Evolutionary conservation across 2,888 invertebrate genomes (phyloP).

Genomic region (Galeruca laticollis): DNA sequence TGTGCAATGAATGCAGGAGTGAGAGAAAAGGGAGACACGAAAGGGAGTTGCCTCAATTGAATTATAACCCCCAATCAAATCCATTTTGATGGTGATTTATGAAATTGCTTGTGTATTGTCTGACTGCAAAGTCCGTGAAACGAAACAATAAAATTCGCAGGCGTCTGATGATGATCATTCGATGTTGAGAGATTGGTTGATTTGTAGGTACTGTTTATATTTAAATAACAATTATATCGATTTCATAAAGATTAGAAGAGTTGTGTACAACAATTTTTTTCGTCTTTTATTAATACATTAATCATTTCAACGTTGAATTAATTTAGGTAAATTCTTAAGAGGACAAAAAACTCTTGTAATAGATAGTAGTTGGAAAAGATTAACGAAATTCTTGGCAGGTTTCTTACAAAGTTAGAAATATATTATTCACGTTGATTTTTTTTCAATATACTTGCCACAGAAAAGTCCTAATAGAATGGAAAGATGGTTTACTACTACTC

Average conservation of each 20-base stretch:
- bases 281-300: too few species aligned
- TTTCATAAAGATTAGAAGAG: not conserved
- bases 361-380: too few species aligned
- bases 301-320: too few species aligned
- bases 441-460: too few species aligned
- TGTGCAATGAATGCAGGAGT: conserved; percentile 18
- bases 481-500: too few species aligned
- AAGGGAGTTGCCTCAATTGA: conserved; percentile 40
- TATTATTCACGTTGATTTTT: too few species aligned
- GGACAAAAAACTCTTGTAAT: too few species aligned
- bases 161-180: conserved; percentile 17
- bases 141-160: conserved; percentile 38
- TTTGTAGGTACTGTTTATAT: not conserved
- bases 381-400: too few species aligned
- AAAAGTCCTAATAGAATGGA: too few species aligned
- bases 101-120: conserved; percentile 45
- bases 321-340: too few species aligned
- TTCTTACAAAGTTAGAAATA: too few species aligned
- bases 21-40: conserved; percentile 12
- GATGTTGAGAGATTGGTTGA: not conserved
- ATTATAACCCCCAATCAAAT: conserved; percentile 49
- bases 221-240: not conserved
- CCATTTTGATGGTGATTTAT: conserved; percentile 48
- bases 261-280: too few species aligned
- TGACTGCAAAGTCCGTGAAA: conserved; percentile 41